Base-by-base conservation (phyloP, 2,888 invertebrate species). In the Magallana nippona region DNA sequence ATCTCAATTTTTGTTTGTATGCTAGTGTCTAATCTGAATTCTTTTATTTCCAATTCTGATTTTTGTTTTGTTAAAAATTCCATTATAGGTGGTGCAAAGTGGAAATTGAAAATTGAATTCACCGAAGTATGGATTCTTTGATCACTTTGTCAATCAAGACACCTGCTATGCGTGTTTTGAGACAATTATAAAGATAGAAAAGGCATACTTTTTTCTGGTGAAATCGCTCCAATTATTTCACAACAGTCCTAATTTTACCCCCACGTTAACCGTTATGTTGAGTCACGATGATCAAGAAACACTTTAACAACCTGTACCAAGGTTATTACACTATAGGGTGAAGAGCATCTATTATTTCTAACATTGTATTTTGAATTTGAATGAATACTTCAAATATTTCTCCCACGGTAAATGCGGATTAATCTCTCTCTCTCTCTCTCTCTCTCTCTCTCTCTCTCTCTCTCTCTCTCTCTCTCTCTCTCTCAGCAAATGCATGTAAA, bases 91-190 rank as follows among this genome's bases (percentile, higher is more conserved):
- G 17, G 8, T 1, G 17, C 10, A n/a, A 15, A 17, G n/a, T n/a
- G n/a, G 8, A 60, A 60, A 60, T 60, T n/a, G n/a, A n/a, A 60
- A 22, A 71, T 71, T 27, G 71, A 22, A 71, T 27, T 71, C 13
- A 22, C 13, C 1, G 32, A 15, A 71, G 15, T 71, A 22, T 27
- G 11, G 13, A 71, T 27, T 13, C 32, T 71, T 71, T 27, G 71
- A 22, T 71, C 71, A 13, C 5, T 32, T 71, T 71, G 19, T 27
- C 2, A 5, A 71, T 27, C 15, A 13, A 13, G 22, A 27, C 71
- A 71, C 71, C 71, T 71, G 71, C 27, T 71, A 27, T 71, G 71
- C 71, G 71, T 71, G 71, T 71, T 3, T 71, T 71, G 71, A 71
- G 71, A 71, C 71, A 71, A 71, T 71, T 71, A 71, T 32, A 71